Evolutionary conservation across 2,888 invertebrate species (phyloP).

Genomic region (Tolmerus cingulatus): DNA sequence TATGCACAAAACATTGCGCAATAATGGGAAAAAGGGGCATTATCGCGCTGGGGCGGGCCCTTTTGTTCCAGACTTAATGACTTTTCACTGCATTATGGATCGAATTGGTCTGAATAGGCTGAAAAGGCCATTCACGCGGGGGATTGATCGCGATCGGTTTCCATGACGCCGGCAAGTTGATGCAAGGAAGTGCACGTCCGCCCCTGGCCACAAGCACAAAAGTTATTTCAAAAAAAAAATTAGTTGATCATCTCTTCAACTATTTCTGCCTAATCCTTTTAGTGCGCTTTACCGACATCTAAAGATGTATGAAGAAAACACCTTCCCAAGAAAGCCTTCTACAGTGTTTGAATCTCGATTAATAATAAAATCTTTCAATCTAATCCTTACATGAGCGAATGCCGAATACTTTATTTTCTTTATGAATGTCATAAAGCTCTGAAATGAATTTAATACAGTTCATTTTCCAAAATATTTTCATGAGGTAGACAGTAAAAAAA

Average conservation of each 20-base stretch:
- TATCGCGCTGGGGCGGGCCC: not conserved
- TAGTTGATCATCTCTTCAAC: not conserved
- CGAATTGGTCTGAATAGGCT: not conserved
- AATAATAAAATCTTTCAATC: too few relatives aligned
- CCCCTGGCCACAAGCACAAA: not conserved
- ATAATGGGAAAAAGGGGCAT: constrained; percentile 14
- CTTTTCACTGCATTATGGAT: constrained; percentile 24
- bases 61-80: constrained; percentile 19
- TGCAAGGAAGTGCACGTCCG: not conserved
- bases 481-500: too few relatives aligned
- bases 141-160: not conserved
- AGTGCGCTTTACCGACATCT: too few relatives aligned
- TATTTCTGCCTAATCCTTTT: not conserved
- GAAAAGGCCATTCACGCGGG: not conserved
- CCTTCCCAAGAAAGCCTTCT: too few relatives aligned
- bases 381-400: too few relatives aligned
- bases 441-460: too few relatives aligned
- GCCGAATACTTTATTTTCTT: too few relatives aligned
- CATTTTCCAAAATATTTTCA: too few relatives aligned
- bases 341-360: too few relatives aligned
- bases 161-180: not conserved
- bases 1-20: not conserved
- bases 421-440: too few relatives aligned
- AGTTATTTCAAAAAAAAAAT: not conserved
- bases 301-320: too few relatives aligned